Conservation (phyloP, 2,113 vertebrate genomes). For the Poeciliopsis prolifica region DNA sequence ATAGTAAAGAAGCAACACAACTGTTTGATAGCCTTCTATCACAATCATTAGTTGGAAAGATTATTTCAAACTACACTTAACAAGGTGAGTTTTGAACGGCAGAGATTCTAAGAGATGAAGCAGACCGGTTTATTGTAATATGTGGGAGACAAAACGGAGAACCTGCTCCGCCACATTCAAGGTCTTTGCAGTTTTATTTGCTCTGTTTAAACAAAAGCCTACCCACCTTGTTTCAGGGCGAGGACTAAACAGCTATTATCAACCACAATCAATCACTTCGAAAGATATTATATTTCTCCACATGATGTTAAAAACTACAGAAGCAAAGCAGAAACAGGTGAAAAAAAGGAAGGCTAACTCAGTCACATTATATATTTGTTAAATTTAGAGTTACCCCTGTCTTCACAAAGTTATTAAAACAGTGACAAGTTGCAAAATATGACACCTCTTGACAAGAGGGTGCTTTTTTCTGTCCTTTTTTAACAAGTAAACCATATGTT, state of each 20-base stretch:
- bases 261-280: neutral
- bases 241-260: constrained; percentile 16
- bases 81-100: constrained; percentile 7
- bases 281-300: neutral
- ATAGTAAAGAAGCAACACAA: neutral
- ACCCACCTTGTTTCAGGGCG: constrained; percentile 24
- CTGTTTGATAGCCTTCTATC: neutral
- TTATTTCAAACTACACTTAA: neutral
- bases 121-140: constrained; percentile 17
- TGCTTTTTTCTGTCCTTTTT: constrained; percentile 7
- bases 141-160: constrained; percentile 58
- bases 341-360: neutral
- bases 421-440: constrained; percentile 20
- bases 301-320: neutral
- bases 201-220: constrained; percentile 42
- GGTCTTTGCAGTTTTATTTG: constrained; percentile 66
- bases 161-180: constrained; percentile 83
- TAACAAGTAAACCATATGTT: constrained; percentile 21
- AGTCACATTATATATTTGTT: neutral
- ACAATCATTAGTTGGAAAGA: constrained; percentile 17
- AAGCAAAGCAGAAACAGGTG: neutral
- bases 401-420: constrained; percentile 22
- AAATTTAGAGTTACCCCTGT: neutral
- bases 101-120: constrained; percentile 17
- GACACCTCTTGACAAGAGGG: constrained; percentile 4